These are phyloP conservation scores for Cacoxenus indagator DNA, from an alignment of 2,888 invertebrate species.

Conservation along the genomic window DNA sequence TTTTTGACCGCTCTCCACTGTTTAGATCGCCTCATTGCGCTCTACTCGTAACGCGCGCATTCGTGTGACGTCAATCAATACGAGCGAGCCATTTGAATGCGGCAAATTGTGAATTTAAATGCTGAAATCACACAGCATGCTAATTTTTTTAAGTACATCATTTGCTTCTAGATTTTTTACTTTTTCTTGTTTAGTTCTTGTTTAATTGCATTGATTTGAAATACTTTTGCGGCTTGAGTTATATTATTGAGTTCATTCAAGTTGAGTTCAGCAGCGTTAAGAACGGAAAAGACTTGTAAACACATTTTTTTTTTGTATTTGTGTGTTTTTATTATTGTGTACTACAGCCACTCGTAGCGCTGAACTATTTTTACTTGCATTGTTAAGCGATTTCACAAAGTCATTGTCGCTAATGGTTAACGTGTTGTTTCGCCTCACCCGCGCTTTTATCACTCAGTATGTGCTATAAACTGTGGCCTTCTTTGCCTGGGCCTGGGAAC, in stretches of 20 bases:
- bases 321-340: background rate
- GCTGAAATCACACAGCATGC: slow-evolving; percentile 3
- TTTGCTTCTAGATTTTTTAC: background rate
- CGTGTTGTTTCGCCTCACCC: background rate
- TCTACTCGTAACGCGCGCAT: background rate
- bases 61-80: slow-evolving; percentile 24
- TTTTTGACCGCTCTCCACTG: background rate
- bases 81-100: background rate
- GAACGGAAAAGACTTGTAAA: background rate
- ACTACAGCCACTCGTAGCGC: background rate
- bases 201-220: background rate
- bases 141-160: slow-evolving; percentile 5
- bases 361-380: background rate
- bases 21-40: background rate
- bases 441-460: background rate
- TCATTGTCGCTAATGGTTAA: slow-evolving; percentile 13
- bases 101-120: background rate
- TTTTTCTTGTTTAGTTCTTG: background rate
- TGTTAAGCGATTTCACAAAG: background rate
- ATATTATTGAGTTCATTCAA: background rate
- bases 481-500: background rate
- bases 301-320: background rate
- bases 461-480: background rate
- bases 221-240: background rate
- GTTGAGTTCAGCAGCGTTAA: no score